Evolutionary conservation across 2,888 invertebrate genomes (phyloP).

Genomic region (Ennomos fuscantarius): DNA sequence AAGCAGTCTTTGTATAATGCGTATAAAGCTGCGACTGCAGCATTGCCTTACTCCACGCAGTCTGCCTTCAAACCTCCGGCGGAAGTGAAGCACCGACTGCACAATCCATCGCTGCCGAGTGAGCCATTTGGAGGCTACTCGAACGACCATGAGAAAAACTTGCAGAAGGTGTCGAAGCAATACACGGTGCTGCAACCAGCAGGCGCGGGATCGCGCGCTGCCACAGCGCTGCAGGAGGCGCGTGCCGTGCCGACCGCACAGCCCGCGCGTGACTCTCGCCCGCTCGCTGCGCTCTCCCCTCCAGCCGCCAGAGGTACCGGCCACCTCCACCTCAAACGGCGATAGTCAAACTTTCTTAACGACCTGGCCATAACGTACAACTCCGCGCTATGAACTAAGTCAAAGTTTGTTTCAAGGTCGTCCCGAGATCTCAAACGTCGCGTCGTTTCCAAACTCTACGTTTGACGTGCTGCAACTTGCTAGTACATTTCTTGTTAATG

Average conservation of each 20-base stretch:
- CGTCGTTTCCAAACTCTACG: conserved; percentile 51
- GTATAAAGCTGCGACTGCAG: conserved; percentile 82
- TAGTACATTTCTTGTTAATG: conserved; percentile 35
- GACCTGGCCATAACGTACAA: conserved; percentile 74
- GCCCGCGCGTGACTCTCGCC: conserved; percentile 78
- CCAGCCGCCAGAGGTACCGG: conserved; percentile 90
- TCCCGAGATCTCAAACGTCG: conserved; percentile 62
- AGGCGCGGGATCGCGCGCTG: conserved; percentile 91
- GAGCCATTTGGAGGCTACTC: conserved; percentile 91
- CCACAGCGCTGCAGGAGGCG: conserved; percentile 92
- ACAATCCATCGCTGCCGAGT: conserved; percentile 79
- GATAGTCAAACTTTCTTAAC: conserved; percentile 79
- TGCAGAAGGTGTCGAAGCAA: conserved; percentile 88
- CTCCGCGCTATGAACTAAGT: conserved; percentile 73
- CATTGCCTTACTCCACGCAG: conserved; percentile 89
- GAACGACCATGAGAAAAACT: conserved; percentile 76
- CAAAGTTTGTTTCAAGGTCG: conserved; percentile 82
- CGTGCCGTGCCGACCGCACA: conserved; percentile 81
- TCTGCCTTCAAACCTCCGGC: conserved; percentile 93
- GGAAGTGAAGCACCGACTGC: conserved; percentile 85
- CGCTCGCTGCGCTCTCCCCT: conserved; percentile 88
- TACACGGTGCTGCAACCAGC: conserved; percentile 95
- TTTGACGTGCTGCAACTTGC: conserved; percentile 47
- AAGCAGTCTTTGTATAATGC: conserved; percentile 84
- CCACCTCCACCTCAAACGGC: conserved; percentile 62